phyloP scores from a whole-genome alignment of 2,797 vertebrate species.

The Dendrocincla tyrannina region DNA sequence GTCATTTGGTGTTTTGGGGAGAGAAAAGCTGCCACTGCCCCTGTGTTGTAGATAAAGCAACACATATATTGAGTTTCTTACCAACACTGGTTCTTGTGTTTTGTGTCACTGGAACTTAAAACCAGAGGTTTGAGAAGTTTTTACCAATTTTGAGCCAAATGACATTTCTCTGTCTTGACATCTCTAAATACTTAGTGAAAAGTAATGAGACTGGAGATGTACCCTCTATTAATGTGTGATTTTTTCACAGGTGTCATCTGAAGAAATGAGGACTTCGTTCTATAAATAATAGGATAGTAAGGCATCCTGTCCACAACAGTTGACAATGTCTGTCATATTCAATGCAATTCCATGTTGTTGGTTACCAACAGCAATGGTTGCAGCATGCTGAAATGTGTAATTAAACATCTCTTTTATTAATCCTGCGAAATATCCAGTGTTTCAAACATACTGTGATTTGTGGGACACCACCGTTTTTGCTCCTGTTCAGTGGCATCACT shows the following conservation, averaged over 20 bases:
- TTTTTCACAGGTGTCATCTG: neutral
- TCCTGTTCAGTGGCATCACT: neutral
- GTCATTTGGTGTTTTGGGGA: neutral
- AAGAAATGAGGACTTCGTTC: neutral
- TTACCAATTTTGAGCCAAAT: neutral
- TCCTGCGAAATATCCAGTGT: neutral
- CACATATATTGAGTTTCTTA: neutral
- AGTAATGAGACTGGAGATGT: accelerated
- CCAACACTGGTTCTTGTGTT: neutral
- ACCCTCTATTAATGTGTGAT: neutral
- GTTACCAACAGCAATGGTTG: neutral
- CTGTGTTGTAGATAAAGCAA: neutral
- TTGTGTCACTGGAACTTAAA: neutral
- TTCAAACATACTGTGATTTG: accelerated
- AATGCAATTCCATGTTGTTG: neutral
- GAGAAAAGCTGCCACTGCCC: neutral
- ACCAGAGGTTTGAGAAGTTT: neutral
- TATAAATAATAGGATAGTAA: neutral
- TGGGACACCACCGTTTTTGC: neutral
- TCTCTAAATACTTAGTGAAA: neutral
- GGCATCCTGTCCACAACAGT: neutral
- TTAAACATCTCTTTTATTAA: neutral
- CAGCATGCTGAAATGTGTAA: neutral
- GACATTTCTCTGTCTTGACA: neutral
- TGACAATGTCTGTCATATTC: neutral